Evolutionary conservation across 2,797 vertebrate genomes (phyloP).

Genomic region (Malurus leucopterus): DNA sequence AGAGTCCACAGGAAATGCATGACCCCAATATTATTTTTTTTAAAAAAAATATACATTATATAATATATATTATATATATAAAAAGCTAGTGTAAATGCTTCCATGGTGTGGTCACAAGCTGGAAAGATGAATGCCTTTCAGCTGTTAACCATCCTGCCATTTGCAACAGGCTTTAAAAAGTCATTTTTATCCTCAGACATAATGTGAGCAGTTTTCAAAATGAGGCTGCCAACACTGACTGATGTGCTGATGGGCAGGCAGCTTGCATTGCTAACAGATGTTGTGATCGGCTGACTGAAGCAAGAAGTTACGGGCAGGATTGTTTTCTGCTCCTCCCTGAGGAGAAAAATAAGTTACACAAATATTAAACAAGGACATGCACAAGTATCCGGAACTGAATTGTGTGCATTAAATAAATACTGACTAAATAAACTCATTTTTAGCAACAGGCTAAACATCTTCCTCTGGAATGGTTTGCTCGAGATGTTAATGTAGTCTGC

Average conservation of each 20-base stretch:
- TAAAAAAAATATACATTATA: constrained; percentile 82
- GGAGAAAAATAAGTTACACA: constrained; percentile 64
- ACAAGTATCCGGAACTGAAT: constrained; percentile 61
- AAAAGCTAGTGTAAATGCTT: constrained; percentile 79
- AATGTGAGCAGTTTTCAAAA: constrained; percentile 82
- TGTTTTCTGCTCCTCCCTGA: constrained; percentile 78
- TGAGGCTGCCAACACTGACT: constrained; percentile 77
- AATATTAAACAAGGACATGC: constrained; percentile 64
- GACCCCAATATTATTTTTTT: constrained; percentile 77
- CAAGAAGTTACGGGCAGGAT: constrained; percentile 72
- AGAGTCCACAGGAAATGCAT: constrained; percentile 81
- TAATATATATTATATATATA: constrained; percentile 81
- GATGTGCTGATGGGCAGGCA: constrained; percentile 74
- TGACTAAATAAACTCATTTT: constrained; percentile 25
- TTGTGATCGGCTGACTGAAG: constrained; percentile 85
- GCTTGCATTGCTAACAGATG: constrained; percentile 74
- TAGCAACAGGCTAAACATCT: constrained; percentile 50
- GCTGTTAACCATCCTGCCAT: constrained; percentile 89
- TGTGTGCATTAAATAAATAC: constrained; percentile 63
- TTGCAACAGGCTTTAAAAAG: constrained; percentile 76
- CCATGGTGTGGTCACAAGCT: constrained; percentile 74
- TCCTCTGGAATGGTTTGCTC: constrained; percentile 21
- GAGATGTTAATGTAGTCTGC: constrained; percentile 21
- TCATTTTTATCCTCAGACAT: constrained; percentile 77
- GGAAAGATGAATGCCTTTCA: constrained; percentile 78